Evolutionary conservation across 2,113 vertebrate species (phyloP).

Genomic region (Sebastes schlegelii): DNA sequence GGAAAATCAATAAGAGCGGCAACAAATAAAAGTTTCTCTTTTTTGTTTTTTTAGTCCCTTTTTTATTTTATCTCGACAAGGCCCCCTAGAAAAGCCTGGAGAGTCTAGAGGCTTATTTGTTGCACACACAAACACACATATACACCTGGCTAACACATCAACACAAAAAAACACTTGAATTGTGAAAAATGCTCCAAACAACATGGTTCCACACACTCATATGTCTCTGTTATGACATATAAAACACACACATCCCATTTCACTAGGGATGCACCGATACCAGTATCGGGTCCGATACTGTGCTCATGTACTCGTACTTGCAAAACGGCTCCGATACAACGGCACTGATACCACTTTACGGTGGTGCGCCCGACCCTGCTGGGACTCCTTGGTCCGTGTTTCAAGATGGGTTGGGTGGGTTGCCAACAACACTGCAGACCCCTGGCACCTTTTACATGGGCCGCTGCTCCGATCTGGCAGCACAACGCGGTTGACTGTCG

Average conservation of each 20-base stretch:
- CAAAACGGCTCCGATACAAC: no score
- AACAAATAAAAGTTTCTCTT: slow-evolving; percentile 25
- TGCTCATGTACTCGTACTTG: no score
- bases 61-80: background rate
- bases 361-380: no score
- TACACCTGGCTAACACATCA: background rate
- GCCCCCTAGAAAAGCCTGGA: slow-evolving; percentile 9
- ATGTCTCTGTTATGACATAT: slow-evolving; percentile 4
- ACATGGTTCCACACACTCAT: background rate
- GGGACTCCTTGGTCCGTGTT: no score
- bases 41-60: background rate
- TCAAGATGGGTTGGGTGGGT: no score
- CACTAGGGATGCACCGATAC: no score
- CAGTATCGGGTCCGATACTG: no score
- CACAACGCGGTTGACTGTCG: no score
- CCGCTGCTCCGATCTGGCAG: no score
- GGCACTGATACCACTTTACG: no score
- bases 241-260: slow-evolving; percentile 2
- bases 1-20: slow-evolving; percentile 22
- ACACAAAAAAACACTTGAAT: background rate
- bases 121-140: background rate
- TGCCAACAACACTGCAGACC: no score
- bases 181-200: background rate
- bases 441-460: no score
- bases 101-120: slow-evolving; percentile 40